Conservation (phyloP, 2,797 vertebrate genomes). For the Tiaroga cobitis region DNA sequence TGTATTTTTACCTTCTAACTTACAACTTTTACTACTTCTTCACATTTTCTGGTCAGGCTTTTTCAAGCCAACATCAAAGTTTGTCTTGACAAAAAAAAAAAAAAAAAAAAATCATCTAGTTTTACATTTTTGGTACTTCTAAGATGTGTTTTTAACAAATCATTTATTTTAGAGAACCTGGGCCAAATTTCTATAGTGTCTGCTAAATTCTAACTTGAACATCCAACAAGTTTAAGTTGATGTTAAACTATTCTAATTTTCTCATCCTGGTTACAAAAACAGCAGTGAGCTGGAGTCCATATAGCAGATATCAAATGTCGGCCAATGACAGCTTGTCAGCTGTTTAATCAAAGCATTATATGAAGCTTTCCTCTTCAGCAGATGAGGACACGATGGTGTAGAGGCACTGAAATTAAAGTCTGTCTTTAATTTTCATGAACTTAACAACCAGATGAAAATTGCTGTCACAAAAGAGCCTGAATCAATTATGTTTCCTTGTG, state of each 20-base stretch:
- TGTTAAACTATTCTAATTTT: neutral
- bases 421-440: constrained; percentile 41
- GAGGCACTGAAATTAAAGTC: constrained; percentile 19
- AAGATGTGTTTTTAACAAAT: neutral
- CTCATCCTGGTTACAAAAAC: constrained; percentile 15
- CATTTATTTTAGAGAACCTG: neutral
- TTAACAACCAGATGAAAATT: constrained; percentile 37
- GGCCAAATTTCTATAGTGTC: neutral
- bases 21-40: neutral
- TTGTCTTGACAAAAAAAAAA: neutral
- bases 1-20: neutral
- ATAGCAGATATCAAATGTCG: constrained; percentile 7
- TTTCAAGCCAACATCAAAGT: neutral
- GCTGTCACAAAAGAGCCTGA: constrained; percentile 30
- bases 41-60: neutral
- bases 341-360: constrained; percentile 46
- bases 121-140: neutral
- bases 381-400: constrained; percentile 3
- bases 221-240: neutral
- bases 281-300: neutral
- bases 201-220: neutral
- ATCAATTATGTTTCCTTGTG: constrained; percentile 22
- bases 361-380: constrained; percentile 16
- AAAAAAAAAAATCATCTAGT: neutral
- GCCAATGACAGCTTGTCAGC: constrained; percentile 1